A percentile compares a stretch with the other conserved stretches of the same genome.
Conservation (phyloP, 2,113 vertebrate species). For the Podarcis cretensis region DNA sequence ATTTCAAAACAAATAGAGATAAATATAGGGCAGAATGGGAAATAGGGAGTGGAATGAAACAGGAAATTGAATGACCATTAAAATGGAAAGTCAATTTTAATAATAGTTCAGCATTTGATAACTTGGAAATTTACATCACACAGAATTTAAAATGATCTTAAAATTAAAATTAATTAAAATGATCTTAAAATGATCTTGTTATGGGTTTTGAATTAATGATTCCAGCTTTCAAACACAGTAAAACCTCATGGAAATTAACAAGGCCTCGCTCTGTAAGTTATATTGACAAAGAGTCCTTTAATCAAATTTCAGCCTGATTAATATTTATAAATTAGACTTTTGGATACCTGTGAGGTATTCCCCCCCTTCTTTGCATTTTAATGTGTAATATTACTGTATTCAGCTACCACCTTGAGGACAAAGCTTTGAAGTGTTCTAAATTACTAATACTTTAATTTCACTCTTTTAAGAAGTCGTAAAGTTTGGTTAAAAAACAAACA, state of each 20-base stretch:
- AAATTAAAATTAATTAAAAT: slow-evolving; percentile 44
- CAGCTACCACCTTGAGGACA: fast-evolving
- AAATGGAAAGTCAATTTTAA: slow-evolving; percentile 7
- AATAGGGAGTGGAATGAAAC: not conserved
- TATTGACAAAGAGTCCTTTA: slow-evolving; percentile 25
- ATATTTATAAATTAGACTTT: slow-evolving; percentile 60
- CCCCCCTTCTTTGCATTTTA: slow-evolving; percentile 20
- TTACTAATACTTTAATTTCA: not conserved
- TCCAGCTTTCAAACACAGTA: slow-evolving; percentile 32
- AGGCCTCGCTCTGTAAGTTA: not conserved
- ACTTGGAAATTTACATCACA: slow-evolving; percentile 50
- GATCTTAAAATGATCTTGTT: slow-evolving; percentile 40
- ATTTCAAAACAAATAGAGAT: slow-evolving; percentile 12
- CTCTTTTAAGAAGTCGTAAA: not conserved
- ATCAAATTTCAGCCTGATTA: slow-evolving; percentile 16
- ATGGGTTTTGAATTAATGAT: slow-evolving; percentile 56
- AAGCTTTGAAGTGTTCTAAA: slow-evolving; percentile 25
- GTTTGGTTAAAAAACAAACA: not conserved
- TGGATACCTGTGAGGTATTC: slow-evolving; percentile 27
- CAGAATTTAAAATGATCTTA: slow-evolving; percentile 56
- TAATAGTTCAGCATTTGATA: slow-evolving; percentile 51
- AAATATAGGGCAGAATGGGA: not conserved
- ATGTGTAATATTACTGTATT: not conserved
- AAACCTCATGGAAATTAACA: slow-evolving; percentile 53
- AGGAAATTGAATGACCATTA: slow-evolving; percentile 14